Evolutionary conservation across 2,888 invertebrate genomes (phyloP).

Genomic region (Euspilapteryx auroguttella): DNA sequence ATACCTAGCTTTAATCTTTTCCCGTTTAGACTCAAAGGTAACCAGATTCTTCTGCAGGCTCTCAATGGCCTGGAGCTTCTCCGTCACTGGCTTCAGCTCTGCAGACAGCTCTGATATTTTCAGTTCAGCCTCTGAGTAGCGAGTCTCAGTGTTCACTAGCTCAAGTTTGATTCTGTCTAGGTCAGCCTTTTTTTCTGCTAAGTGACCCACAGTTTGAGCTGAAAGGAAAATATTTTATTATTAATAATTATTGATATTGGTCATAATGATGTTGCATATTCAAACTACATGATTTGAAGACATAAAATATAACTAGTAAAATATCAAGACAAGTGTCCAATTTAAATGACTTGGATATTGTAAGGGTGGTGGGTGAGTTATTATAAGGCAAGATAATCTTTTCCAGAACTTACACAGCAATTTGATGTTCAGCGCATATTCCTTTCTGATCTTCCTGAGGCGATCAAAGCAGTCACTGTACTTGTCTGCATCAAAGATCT

Average conservation of each 20-base stretch:
- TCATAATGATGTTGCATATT: too few species aligned
- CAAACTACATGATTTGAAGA: too few species aligned
- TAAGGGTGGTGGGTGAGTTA: too few species aligned
- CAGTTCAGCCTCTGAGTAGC: conserved; percentile 60
- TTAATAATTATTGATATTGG: too few species aligned
- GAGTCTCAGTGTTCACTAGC: conserved; percentile 62
- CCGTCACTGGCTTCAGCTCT: conserved; percentile 56
- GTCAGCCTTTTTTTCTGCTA: conserved; percentile 61
- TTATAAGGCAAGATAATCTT: too few species aligned
- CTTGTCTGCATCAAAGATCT: conserved; percentile 93
- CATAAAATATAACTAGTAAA: too few species aligned
- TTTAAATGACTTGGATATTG: too few species aligned
- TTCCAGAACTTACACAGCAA: conserved; percentile 45
- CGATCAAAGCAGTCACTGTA: conserved; percentile 89
- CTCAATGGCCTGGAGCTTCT: conserved; percentile 52
- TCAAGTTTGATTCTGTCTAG: conserved; percentile 62
- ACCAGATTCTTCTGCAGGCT: conserved; percentile 53
- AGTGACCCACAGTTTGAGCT: conserved; percentile 54
- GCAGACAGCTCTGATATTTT: conserved; percentile 59
- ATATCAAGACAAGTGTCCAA: background rate
- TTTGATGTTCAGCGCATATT: conserved; percentile 52
- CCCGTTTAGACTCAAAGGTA: conserved; percentile 52
- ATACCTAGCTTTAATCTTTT: conserved; percentile 63
- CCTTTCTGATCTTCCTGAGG: conserved; percentile 69
- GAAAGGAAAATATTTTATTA: conserved; percentile 10